These are phyloP conservation scores for Theristicus caerulescens DNA, from an alignment of 2,113 vertebrate species.

Conservation along the genomic window DNA sequence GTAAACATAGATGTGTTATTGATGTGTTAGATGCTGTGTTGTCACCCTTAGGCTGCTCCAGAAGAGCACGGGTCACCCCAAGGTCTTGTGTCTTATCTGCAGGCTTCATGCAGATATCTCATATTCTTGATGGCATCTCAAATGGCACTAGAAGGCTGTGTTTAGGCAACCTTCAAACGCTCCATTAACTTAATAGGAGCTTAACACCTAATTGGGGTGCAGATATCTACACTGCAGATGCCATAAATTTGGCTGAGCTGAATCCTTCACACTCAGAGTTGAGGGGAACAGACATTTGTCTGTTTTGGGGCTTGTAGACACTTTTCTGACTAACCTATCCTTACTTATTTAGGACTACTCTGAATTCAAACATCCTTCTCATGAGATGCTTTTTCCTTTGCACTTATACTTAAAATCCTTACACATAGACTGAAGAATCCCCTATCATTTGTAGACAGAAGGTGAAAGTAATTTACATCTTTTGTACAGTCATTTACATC, in stretches of 20 bases:
- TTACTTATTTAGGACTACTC: background rate
- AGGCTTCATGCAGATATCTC: background rate
- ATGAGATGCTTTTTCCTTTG: background rate
- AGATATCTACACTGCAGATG: background rate
- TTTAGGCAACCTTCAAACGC: background rate
- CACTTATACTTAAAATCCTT: background rate
- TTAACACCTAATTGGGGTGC: background rate
- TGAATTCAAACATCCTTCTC: background rate
- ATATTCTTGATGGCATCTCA: background rate
- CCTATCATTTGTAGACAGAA: background rate
- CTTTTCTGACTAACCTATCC: background rate
- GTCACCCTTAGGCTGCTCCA: background rate
- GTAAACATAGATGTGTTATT: background rate
- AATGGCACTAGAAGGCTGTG: background rate
- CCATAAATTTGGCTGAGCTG: background rate
- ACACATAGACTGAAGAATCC: background rate
- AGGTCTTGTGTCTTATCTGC: background rate
- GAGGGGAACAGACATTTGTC: background rate
- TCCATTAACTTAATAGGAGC: slow-evolving; percentile 31
- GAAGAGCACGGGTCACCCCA: background rate
- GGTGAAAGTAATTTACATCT: background rate
- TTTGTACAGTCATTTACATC: background rate
- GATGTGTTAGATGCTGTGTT: background rate
- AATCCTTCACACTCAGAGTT: background rate
- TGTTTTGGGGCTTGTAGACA: background rate